These are phyloP conservation scores for Dreissena polymorpha DNA, from an alignment of 1,140 invertebrate genomes.

Conservation along the genomic window DNA sequence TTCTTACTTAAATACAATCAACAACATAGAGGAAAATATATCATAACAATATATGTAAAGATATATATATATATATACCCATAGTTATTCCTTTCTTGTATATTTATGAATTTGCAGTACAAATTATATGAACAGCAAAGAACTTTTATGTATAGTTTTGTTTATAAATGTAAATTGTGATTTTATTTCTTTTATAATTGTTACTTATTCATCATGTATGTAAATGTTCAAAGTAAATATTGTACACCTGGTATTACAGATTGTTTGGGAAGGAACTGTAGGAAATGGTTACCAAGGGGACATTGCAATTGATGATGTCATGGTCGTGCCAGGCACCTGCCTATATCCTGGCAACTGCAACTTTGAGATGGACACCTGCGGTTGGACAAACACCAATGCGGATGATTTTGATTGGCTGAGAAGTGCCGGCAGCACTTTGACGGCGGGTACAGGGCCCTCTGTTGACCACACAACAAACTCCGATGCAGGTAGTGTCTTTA, in stretches of 20 bases:
- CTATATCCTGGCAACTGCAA: conserved; percentile 70
- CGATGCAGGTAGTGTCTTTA: conserved; percentile 61
- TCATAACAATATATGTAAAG: no score
- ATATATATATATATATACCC: no score
- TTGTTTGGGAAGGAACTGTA: conserved; percentile 71
- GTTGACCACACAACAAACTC: conserved; percentile 75
- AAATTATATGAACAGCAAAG: no score
- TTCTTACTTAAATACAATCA: no score
- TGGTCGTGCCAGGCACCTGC: conserved; percentile 62
- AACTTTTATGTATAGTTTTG: no score
- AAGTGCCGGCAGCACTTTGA: conserved; percentile 69
- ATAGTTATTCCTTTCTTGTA: no score
- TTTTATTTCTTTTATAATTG: no score
- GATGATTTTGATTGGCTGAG: conserved; percentile 75
- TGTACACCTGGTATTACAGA: conserved; percentile 54
- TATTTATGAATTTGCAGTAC: no score
- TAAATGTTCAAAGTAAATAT: no score
- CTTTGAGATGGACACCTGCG: conserved; percentile 76
- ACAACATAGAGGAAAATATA: no score
- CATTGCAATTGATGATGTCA: conserved; percentile 78
- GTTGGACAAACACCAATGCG: conserved; percentile 66
- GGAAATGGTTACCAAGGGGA: conserved; percentile 71
- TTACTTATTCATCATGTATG: no score
- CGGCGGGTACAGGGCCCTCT: conserved; percentile 66
- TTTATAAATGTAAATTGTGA: no score